Base-by-base conservation (phyloP, 2,888 invertebrate species). In the Clepsis dumicolana region DNA sequence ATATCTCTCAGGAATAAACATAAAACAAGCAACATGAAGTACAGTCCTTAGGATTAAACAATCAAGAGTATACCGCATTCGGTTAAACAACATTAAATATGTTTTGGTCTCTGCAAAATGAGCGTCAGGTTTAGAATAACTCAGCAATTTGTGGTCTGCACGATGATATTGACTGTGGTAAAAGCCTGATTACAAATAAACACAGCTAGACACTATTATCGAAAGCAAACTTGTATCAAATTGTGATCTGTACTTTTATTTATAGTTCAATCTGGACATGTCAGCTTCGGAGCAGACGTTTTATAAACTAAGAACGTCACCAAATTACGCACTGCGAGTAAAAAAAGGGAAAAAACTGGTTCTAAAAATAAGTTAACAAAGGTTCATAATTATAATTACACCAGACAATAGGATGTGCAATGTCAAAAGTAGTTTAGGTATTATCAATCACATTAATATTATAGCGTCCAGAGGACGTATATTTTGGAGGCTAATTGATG, bases 291-390 rank as follows among this genome's bases (percentile, higher is more conserved):
- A 29, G 48, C 54, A 54, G 56, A 64, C 68, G 64, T 67, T 57
- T 64, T 52, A 68, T 57, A 59, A 68, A 50, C 50, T 16, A n/a
- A 50, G 63, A 53, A 32, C 64, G 63, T 68, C 67, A 68, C 35
- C 25, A 41, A 64, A 68, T 68, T 63, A 68, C 68, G 68, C 68
- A 67, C 62, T 63, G 57, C 25, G 44, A 29, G 48, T 52, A 63
- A 64, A 59, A 67, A 59, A 64, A 57, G 10, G 63, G 61, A n/a
- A 61, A 38, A 67, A 52, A 67, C 63, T 24, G 57, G 50, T 63
- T 57, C 21, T 57, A 41, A 63, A n/a, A 64, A 64, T 68, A 59
- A 41, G 5, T 35, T 41, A 41, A 27, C 16, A 50, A 24, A 38
- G 18, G 21, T 32, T 32, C 32, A 32, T 62, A n/a, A n/a, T n/a